These are phyloP conservation scores for Aplocera efformata DNA, from an alignment of 2,888 invertebrate genomes.

Conservation along the genomic window DNA sequence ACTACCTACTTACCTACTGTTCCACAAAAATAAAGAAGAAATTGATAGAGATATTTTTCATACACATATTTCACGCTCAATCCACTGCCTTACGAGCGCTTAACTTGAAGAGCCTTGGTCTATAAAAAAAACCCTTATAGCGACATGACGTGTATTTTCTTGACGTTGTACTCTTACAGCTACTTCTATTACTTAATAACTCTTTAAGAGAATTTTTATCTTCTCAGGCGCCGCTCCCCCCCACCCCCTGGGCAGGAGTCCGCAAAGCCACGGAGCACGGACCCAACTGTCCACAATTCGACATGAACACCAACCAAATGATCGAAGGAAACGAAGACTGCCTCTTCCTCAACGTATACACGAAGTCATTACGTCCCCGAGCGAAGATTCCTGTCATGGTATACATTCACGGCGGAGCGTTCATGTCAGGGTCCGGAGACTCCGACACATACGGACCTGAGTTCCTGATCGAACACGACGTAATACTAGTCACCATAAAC, in stretches of 20 bases:
- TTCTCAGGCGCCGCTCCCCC: constrained; percentile 55
- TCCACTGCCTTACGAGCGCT: no score
- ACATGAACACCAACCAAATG: constrained; percentile 34
- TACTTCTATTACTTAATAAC: no score
- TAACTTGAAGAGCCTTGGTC: no score
- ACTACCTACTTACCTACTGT: no score
- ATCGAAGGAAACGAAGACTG: constrained; percentile 58
- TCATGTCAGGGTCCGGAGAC: constrained; percentile 56
- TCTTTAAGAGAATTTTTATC: no score
- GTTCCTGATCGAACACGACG: constrained; percentile 55
- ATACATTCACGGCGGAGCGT: constrained; percentile 66
- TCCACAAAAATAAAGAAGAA: no score
- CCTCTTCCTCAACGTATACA: constrained; percentile 58
- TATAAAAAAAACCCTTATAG: no score
- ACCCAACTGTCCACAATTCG: constrained; percentile 54
- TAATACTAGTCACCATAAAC: constrained; percentile 64
- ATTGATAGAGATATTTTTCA: no score
- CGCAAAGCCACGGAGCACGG: constrained; percentile 55
- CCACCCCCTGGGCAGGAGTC: constrained; percentile 49
- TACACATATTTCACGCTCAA: no score
- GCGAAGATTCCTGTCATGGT: constrained; percentile 57
- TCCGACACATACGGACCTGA: constrained; percentile 54
- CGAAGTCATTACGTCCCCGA: constrained; percentile 17
- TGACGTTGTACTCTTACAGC: no score
- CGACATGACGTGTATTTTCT: no score